phyloP scores from a whole-genome alignment of 53 echinoderm and acorn worm genomes.

The Antedon mediterranea region DNA sequence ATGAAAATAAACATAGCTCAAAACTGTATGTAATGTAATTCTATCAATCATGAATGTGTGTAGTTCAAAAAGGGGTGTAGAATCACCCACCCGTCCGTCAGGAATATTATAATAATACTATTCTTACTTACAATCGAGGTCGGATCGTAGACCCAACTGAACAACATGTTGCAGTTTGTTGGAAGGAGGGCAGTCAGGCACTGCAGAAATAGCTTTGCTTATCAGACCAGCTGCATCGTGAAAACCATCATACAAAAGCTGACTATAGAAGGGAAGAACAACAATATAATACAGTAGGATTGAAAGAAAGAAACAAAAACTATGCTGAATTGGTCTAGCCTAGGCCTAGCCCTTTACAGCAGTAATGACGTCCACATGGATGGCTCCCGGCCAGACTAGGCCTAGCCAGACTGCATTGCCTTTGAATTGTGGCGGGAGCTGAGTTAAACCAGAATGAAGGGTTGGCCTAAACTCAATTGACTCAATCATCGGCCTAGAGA shows the following conservation, averaged over 20 bases:
- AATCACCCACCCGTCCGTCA: not conserved
- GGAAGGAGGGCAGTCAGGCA: slow-evolving; percentile 88
- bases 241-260: slow-evolving; percentile 85
- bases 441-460: too few relatives aligned
- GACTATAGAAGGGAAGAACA: slow-evolving; percentile 33
- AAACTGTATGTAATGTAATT: too few relatives aligned
- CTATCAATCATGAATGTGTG: too few relatives aligned
- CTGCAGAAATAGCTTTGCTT: slow-evolving; percentile 58
- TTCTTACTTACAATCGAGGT: slow-evolving; percentile 59
- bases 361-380: too few relatives aligned
- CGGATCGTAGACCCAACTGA: slow-evolving; percentile 71
- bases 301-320: not conserved
- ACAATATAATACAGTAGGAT: not conserved
- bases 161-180: slow-evolving; percentile 70
- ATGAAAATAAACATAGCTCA: too few relatives aligned
- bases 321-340: not conserved
- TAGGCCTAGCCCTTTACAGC: too few relatives aligned
- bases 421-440: too few relatives aligned
- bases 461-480: too few relatives aligned
- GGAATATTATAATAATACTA: not conserved
- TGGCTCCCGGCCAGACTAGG: too few relatives aligned
- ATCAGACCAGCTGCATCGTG: slow-evolving; percentile 55
- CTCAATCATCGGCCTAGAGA: too few relatives aligned
- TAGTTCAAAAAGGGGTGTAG: not conserved
- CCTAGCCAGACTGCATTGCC: too few relatives aligned